Base-by-base conservation (phyloP, 2,888 invertebrate species). In the Campopleginae sp. region DNA sequence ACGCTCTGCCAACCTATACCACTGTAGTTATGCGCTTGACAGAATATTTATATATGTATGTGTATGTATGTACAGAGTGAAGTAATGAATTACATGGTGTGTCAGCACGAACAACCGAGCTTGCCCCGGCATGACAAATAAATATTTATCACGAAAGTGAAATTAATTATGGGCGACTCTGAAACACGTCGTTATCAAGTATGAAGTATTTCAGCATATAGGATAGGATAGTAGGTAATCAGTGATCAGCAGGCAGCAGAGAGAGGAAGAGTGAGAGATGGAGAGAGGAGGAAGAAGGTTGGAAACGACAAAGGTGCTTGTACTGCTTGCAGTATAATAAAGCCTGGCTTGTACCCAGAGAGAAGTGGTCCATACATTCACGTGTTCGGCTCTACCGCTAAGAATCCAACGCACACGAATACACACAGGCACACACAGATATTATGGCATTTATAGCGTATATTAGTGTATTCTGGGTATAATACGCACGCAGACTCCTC, bases 61-160 rank as follows among this genome's bases (percentile, higher is more conserved):
- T 65, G 44, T 33, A 71, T 42, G 19, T 58, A 51, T 8, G 68
- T 27, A 48, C 42, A 79, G 51, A 46, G 44, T 38, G 33, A 27
- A 23, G 81, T 81, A 81, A 82, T 85, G 81, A 74, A 85, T 85
- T 75, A 75, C 78, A 70, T 70, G 77, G 68, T 75, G 46, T 75
- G 81, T 75, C 85, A 72, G 79, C 74, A 61, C 78, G 77, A 76
- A 80, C 83, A 82, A 76, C 71, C 61, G 54, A 82, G 65, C 82
- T 84, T 54, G 70, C 71, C 77, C 44, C 63, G 14, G 31, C 65
- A 33, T 27, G 85, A 75, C 86, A 87, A 83, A 86, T 86, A 86
- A 86, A 87, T 85, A 86, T 86, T 87, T 86, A 87, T 87, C 82
- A 78, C 82, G 83, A 85, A 87, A 88, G 87, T 88, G 88, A 88